Conservation (phyloP, 2,113 vertebrate species). For the Neopipo cinnamomea region DNA sequence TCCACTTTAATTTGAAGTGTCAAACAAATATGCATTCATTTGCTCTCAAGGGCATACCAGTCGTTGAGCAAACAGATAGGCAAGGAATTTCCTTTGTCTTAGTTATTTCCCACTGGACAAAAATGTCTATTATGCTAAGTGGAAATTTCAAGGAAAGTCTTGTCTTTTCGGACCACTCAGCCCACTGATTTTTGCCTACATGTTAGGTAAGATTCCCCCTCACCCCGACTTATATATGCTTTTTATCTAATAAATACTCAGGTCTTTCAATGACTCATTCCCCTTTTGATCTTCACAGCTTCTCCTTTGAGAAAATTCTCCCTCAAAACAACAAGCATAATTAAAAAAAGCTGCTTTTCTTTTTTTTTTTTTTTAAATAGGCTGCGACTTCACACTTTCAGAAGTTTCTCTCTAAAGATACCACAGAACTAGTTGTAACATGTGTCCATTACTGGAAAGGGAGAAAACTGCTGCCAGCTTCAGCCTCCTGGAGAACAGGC, state of each 20-base stretch:
- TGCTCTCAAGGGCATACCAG: slow-evolving; percentile 34
- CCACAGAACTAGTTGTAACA: slow-evolving; percentile 30
- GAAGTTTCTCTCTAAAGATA: slow-evolving; percentile 27
- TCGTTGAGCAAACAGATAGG: not conserved
- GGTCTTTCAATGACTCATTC: slow-evolving; percentile 16
- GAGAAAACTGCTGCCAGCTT: slow-evolving; percentile 16
- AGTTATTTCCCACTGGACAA: slow-evolving; percentile 41
- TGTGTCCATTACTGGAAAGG: slow-evolving; percentile 36
- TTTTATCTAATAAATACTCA: slow-evolving; percentile 36
- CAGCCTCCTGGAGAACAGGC: not conserved
- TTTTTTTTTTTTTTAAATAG: not conserved
- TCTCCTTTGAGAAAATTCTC: slow-evolving; percentile 33
- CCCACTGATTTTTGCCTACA: not conserved
- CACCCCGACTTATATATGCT: not conserved
- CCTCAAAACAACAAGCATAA: slow-evolving; percentile 37
- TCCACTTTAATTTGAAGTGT: slow-evolving; percentile 57
- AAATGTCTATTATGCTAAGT: not conserved
- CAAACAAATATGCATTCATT: slow-evolving; percentile 50
- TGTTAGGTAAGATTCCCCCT: not conserved
- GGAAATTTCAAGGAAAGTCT: not conserved
- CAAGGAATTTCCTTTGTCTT: slow-evolving; percentile 43
- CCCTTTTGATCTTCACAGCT: slow-evolving; percentile 44
- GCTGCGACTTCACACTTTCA: not conserved
- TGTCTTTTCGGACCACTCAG: not conserved
- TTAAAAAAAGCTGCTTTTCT: not conserved